Percentiles rank a stretch among this genome's conserved stretches.
phyloP scores from a whole-genome alignment of 2,888 invertebrate species.

The Synanthedon tipuliformis region DNA sequence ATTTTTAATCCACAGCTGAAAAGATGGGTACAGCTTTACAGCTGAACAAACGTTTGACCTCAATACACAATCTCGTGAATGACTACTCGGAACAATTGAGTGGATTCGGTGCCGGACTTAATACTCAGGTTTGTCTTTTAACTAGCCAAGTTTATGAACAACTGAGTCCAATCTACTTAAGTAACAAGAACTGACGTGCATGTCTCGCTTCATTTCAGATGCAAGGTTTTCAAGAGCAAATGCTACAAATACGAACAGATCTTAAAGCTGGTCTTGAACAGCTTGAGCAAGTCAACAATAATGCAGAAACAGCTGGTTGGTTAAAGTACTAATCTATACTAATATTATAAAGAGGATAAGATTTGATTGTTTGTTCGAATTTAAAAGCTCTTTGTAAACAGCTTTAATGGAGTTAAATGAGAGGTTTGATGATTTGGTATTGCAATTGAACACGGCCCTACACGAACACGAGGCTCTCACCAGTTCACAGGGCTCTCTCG shows the following conservation, averaged over 20 bases:
- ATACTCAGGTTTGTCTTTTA: conserved; percentile 29
- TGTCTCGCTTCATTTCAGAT: conserved; percentile 23
- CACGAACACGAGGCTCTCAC: conserved; percentile 25
- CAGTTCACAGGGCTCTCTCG: conserved; percentile 24
- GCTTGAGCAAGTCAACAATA: conserved; percentile 31
- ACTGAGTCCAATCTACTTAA: too few relatives aligned
- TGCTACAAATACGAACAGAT: conserved; percentile 32
- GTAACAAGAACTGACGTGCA: too few relatives aligned
- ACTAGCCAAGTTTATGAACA: neutral
- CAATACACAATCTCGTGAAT: conserved; percentile 21
- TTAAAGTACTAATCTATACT: neutral
- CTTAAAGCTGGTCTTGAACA: conserved; percentile 28
- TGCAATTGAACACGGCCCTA: conserved; percentile 26
- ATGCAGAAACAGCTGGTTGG: conserved; percentile 44
- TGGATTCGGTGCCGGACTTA: conserved; percentile 41
- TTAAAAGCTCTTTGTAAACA: conserved; percentile 8
- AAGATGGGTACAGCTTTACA: conserved; percentile 26
- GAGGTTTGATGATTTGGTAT: conserved; percentile 28
- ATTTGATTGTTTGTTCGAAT: neutral
- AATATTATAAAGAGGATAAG: too few relatives aligned
- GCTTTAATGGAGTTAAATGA: conserved; percentile 43
- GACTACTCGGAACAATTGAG: conserved; percentile 42
- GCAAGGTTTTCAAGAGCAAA: conserved; percentile 46
- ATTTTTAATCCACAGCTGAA: conserved; percentile 20
- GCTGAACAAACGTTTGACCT: conserved; percentile 24